Base-by-base conservation (phyloP, 2,888 invertebrate species). In the Cancer borealis region DNA sequence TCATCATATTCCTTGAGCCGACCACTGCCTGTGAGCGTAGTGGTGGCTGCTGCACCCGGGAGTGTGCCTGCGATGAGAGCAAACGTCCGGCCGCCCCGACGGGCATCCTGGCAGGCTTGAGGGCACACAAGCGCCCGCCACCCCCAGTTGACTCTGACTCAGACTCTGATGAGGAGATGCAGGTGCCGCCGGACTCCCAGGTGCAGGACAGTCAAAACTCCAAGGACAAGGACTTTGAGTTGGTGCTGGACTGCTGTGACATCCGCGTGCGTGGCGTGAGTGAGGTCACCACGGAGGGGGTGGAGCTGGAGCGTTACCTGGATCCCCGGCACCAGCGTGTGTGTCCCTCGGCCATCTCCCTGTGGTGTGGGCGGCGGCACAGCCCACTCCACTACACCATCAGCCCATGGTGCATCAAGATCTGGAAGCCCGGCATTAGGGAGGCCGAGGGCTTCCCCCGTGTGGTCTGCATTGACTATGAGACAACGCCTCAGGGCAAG, bases 401-500 rank as follows among this genome's bases (percentile, higher is more conserved):
- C 6, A 93, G 95, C 30, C 95, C 96, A 14, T 96, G 96, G 96
- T 96, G 96, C 14, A 92, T 96, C 30, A 96, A 95, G 39, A 96
- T 96, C 21, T 89, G 89, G 91, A 92, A 90, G 47, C 60, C 88
- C 88, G 92, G 79, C 39, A 73, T 92, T 5, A 49, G 93, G 17
- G 94, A 93, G 66, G 92, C 92, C 30, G 39, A 88, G 39, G 94
- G 95, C 73, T 95, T 96, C 84, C 96, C 96, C 12, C 89, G 92
- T 49, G 95, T 96, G 4, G 95, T 96, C 21, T 95, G 94, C 92
- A 96, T 96, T 26, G 95, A 95, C 10, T 96, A 96, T 90, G 93
- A 95, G 91, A 96, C 96, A 17, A 21, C 92, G 26, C 92, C 87
- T 2, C 95, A 95, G 39, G 95, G 95, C 49, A 95, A 96, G 12